A percentile compares a stretch with the other conserved stretches of the same genome.
phyloP scores from a whole-genome alignment of 2,888 invertebrate species.

The Parelbella ahira region DNA sequence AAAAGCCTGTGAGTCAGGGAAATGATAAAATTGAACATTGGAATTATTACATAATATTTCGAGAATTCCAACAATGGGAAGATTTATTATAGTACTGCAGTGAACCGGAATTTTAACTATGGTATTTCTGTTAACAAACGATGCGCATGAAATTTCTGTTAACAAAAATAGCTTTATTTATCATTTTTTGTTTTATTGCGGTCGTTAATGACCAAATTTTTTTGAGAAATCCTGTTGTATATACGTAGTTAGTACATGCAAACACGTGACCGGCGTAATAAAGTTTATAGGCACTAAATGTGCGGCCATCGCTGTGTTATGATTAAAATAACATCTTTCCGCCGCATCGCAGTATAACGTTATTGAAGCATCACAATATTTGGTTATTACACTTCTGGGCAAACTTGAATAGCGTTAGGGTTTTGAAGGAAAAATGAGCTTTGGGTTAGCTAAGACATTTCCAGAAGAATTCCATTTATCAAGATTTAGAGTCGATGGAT shows the following conservation, averaged over 20 bases:
- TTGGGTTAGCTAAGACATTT: no score
- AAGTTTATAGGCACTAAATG: slow-evolving; percentile 21
- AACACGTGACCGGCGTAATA: slow-evolving; percentile 9
- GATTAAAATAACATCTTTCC: slow-evolving; percentile 23
- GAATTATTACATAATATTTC: no score
- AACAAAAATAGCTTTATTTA: no score
- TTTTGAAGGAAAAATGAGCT: no score
- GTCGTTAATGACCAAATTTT: slow-evolving; percentile 13
- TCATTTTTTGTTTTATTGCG: background rate
- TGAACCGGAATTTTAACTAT: no score
- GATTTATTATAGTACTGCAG: no score
- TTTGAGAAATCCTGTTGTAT: slow-evolving; percentile 4
- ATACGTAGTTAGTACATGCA: slow-evolving; percentile 1
- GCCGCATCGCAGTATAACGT: slow-evolving; percentile 10
- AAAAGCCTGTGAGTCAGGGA: no score
- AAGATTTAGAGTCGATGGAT: no score
- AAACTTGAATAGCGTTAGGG: background rate
- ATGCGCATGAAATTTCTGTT: background rate
- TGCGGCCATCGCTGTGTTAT: slow-evolving; percentile 16
- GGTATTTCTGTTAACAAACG: background rate
- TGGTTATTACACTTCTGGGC: background rate
- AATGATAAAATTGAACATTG: no score
- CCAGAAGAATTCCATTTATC: no score
- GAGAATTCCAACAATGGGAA: no score
- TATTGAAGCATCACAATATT: slow-evolving; percentile 11